Evolutionary conservation across 92 coral and sea anemone species (phyloP).

Genomic region (Porites rus): DNA sequence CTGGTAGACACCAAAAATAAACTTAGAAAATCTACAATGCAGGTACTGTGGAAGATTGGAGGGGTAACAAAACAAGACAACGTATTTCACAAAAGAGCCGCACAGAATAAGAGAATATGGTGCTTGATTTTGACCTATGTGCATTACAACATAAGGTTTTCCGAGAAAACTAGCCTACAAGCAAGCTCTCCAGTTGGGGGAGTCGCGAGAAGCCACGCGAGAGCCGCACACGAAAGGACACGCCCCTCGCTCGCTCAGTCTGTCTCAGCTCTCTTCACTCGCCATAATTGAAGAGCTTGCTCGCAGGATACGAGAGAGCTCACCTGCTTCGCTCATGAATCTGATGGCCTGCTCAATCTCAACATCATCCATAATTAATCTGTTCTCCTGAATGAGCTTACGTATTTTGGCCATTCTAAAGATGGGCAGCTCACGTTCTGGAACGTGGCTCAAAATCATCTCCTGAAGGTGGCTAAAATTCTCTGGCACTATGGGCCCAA

Average conservation of each 20-base stretch:
- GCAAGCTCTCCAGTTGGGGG: too few relatives aligned
- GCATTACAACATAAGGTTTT: too few relatives aligned
- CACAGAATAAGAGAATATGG: neutral
- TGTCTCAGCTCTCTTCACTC: too few relatives aligned
- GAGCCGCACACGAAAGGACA: too few relatives aligned
- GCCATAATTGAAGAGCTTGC: too few relatives aligned
- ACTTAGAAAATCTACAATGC: neutral
- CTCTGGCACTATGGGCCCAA: slow-evolving; percentile 85
- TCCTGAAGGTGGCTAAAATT: slow-evolving; percentile 81
- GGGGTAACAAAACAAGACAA: neutral
- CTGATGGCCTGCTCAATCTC: slow-evolving; percentile 93
- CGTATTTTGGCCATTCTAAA: slow-evolving; percentile 58
- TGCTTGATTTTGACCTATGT: neutral
- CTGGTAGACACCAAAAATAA: slow-evolving; percentile 34
- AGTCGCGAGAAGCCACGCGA: too few relatives aligned
- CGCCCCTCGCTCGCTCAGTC: too few relatives aligned
- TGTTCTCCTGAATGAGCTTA: slow-evolving; percentile 77
- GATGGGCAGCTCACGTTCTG: slow-evolving; percentile 49
- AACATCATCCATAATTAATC: slow-evolving; percentile 65
- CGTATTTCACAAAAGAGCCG: neutral
- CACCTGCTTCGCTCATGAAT: slow-evolving; percentile 92
- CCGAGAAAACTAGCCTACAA: too few relatives aligned
- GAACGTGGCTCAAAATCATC: slow-evolving; percentile 50
- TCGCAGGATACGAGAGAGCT: neutral
- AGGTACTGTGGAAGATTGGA: neutral